phyloP scores from a whole-genome alignment of 2,113 vertebrate genomes.

The Xiphophorus maculatus region DNA sequence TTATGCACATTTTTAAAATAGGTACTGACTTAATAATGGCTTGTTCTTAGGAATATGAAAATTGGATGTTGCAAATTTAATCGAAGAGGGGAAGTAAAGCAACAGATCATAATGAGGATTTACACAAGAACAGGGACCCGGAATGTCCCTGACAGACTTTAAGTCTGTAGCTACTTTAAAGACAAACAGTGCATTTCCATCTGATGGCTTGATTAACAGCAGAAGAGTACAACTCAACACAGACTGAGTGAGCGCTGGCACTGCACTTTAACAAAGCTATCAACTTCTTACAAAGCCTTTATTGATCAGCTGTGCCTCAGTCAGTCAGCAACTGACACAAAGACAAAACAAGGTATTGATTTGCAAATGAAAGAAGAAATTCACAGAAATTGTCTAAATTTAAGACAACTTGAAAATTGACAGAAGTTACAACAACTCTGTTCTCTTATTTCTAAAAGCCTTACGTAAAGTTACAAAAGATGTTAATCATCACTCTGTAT shows the following conservation, averaged over 20 bases:
- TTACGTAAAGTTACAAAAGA: neutral
- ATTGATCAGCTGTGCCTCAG: constrained; percentile 48
- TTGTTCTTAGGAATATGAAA: neutral
- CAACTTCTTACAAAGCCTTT: constrained; percentile 21
- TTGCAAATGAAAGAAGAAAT: constrained; percentile 12
- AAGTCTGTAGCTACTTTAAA: neutral
- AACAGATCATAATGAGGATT: neutral
- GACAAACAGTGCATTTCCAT: constrained; percentile 4
- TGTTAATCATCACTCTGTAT: constrained; percentile 4
- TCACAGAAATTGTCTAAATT: constrained; percentile 4
- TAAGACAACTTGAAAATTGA: constrained; percentile 28
- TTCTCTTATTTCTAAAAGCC: constrained; percentile 2
- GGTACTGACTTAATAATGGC: neutral
- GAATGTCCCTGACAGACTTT: neutral
- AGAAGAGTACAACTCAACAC: neutral
- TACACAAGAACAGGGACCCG: neutral
- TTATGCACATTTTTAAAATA: neutral
- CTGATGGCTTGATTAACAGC: constrained; percentile 13
- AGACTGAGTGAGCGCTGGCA: constrained; percentile 4
- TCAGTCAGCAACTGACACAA: constrained; percentile 21
- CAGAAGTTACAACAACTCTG: constrained; percentile 8
- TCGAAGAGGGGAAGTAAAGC: neutral
- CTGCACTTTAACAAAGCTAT: constrained; percentile 8
- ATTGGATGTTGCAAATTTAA: neutral
- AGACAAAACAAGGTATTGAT: constrained; percentile 46